phyloP scores from a whole-genome alignment of 30 jellyfish, hydroid and myxozoan species.

The Chrysaora quinquecirrha region DNA sequence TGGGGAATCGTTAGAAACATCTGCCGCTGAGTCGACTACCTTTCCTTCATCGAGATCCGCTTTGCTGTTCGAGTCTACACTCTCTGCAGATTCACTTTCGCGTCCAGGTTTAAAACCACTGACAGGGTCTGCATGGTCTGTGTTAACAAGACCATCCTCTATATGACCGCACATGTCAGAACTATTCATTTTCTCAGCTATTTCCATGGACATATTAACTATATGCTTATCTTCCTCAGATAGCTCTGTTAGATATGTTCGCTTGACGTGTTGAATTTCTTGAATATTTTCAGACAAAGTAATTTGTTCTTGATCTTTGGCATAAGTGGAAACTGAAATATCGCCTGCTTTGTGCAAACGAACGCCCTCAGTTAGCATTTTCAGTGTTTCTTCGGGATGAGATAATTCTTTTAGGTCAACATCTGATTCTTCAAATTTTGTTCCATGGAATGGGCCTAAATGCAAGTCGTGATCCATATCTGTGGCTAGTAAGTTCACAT shows the following conservation, averaged over 20 bases:
- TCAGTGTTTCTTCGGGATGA: slow-evolving; percentile 67
- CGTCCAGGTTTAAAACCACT: neutral
- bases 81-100: too few species aligned
- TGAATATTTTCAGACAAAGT: slow-evolving; percentile 5
- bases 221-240: slow-evolving; percentile 69
- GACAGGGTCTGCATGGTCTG: neutral
- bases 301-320: neutral
- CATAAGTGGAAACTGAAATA: neutral
- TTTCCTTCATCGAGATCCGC: neutral
- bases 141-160: slow-evolving; percentile 10
- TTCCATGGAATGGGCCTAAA: slow-evolving; percentile 71
- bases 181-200: slow-evolving; percentile 37
- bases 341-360: neutral
- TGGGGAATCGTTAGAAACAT: neutral
- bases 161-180: neutral
- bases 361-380: slow-evolving; percentile 51
- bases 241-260: slow-evolving; percentile 49
- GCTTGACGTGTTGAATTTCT: slow-evolving; percentile 39
- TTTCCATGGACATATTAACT: slow-evolving; percentile 69
- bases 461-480: neutral
- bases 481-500: neutral
- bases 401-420: slow-evolving; percentile 56
- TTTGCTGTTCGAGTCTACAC: neutral
- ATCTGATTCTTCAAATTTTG: slow-evolving; percentile 63
- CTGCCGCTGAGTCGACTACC: neutral